Evolutionary conservation across 2,888 invertebrate species (phyloP).

Genomic region (Schizaphis graminum): DNA sequence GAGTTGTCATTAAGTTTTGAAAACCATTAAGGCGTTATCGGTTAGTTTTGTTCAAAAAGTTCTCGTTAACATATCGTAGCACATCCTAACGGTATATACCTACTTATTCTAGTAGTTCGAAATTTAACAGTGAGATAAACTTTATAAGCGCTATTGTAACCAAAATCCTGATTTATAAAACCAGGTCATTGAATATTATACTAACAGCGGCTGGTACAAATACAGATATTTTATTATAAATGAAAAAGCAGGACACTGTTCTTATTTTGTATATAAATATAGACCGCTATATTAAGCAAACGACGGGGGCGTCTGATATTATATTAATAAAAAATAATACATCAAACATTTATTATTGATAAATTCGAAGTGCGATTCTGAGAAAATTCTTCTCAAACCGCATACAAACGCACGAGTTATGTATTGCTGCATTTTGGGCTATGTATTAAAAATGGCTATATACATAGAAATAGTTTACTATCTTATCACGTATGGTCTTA

Average conservation of each 20-base stretch:
- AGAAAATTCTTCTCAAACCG: not conserved
- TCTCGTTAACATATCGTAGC: not conserved
- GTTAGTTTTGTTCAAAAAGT: constrained; percentile 35
- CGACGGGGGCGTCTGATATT: not conserved
- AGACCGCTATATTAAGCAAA: not conserved
- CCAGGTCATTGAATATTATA: not conserved
- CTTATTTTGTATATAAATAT: not conserved
- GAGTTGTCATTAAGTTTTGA: not conserved
- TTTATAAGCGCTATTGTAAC: constrained; percentile 1
- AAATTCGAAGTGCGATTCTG: not conserved
- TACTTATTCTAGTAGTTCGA: not conserved
- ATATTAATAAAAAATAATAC: not conserved
- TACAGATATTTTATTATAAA: not conserved
- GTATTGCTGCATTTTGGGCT: not conserved
- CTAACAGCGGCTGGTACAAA: not conserved
- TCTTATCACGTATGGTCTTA: not conserved
- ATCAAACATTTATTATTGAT: not conserved
- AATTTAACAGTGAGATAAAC: constrained; percentile 2
- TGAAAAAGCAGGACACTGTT: not conserved
- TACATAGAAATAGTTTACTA: not conserved
- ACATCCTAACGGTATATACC: not conserved
- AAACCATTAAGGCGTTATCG: not conserved
- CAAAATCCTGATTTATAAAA: not conserved
- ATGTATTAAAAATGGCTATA: not conserved
- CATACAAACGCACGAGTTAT: not conserved